Evolutionary conservation across 2,888 invertebrate species (phyloP), one percentile per base, ranked within the genome.

Genomic region (Liopterus haemorrhoidalis): DNA sequence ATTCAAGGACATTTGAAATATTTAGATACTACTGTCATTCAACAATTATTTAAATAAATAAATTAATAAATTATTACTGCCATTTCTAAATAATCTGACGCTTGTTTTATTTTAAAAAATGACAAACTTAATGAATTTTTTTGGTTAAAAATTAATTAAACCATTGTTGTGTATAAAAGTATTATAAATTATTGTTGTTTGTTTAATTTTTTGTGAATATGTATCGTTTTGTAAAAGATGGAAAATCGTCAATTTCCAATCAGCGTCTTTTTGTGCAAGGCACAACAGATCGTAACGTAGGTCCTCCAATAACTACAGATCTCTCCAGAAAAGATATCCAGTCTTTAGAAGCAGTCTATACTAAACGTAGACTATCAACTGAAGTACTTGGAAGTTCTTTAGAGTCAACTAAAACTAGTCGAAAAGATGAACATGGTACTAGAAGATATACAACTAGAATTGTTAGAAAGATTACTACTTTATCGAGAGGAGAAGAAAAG

Each of bases 381-480:
- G 87, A 88, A 73, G 82, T 89, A 64, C 73, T 87, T 60, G 89
- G 88, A 60, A 85, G 85, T 63, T 86, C 87, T 50, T 73, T 86
- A 64, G 87, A 89, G 70, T 84, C 87, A 59, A 85, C 84, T 51
- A 85, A 87, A 70, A 82, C 86, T 60, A 85, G 85, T 65, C 80
- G 83, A 67, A 79, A 81, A 63, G 82, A 82, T 47, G 81, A 84
- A 53, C 82, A 80, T 62, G 88, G 89, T 25, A 81, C 83, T 62
- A 76, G 86, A 49, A 79, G 88, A 54, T 86, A 91, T 54, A 91
- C 89, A 18, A 87, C 90, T 30, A 80, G 87, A 62, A 86, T 91
- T 51, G 82, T 91, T 39, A 76, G 88, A 50, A 91, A 90, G 67
- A 88, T 92, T 57, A 92, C 91, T 22, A 91, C 91, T 2, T 66